Evolutionary conservation across 2,113 vertebrate genomes (phyloP), one percentile per base, ranked within the genome.

Genomic region (Dendrocopos noguchii): DNA sequence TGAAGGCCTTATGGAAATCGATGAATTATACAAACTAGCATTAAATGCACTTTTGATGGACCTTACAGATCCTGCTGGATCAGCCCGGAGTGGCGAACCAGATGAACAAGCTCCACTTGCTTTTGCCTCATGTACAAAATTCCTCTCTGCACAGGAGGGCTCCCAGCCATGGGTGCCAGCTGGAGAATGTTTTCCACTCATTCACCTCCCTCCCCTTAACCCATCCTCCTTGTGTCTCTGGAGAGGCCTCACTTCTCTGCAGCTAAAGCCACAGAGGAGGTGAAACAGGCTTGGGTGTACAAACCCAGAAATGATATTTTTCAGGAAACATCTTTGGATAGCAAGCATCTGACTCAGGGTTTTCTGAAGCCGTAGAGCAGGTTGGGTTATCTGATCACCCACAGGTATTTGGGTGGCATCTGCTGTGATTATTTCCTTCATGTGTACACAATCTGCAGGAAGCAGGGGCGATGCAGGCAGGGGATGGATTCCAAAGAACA

Each of bases 351-450:
- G 95, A 96, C 67, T 94, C 77, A 87, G 94, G 61, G 10, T 63
- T 95, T 92, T 85, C 16, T 2, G 66, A 95, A 96, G 94, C 77
- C 2, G 78, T 61, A 81, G 80, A 92, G 90, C 66, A 0, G 34
- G 94, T 94, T 95, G 90, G 80, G 88, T 91, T 96, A 94, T 92
- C 84, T 93, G 94, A 90, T 95, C 94, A 72, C 76, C 94, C 92
- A 95, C 96, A 95, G 90, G 94, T 96, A 94, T 96, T 91, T 96
- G 91, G 81, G 94, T 95, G 92, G 87, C 83, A 94, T 95, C 84
- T 84, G 61, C 75, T 64, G 36, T 79, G 87, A 73, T 93, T 95
- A 90, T 91, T 96, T 93, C 87, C 87, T 87, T 93, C 84, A 50
- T 36, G 57, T n/a, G 56, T 87, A 66, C 85, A 57, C 81, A 86